Conservation (phyloP, 37 sponge, comb jelly and placozoan species). For the Hormiphora californensis region DNA sequence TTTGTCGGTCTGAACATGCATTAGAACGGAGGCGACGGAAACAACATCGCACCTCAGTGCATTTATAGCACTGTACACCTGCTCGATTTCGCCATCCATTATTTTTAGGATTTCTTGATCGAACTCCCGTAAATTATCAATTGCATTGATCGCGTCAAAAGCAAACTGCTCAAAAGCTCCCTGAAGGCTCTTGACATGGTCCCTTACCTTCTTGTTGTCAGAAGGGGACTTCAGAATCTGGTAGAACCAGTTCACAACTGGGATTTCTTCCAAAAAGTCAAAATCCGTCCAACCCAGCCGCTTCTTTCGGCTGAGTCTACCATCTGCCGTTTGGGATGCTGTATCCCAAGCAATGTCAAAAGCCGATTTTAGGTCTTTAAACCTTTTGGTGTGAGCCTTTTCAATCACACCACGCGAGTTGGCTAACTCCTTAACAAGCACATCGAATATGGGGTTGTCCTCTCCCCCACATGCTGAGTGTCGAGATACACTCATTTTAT, state of each 20-base stretch:
- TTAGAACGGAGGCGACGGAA: background rate
- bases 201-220: background rate
- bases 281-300: background rate
- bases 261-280: constrained; percentile 3
- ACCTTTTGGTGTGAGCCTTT: background rate
- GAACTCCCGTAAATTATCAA: background rate
- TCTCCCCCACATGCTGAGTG: background rate
- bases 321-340: too few species aligned
- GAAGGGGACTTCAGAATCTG: background rate
- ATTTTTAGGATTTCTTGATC: background rate
- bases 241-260: background rate
- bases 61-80: background rate
- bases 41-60: constrained; percentile 13
- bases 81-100: background rate
- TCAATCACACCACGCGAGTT: background rate
- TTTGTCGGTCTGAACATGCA: background rate
- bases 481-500: background rate
- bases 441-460: background rate
- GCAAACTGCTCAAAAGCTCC: background rate
- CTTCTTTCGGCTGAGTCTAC: too few species aligned
- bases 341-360: too few species aligned
- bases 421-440: background rate
- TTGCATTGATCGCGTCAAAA: background rate
- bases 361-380: background rate
- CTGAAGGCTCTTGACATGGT: background rate